Percentiles rank a stretch among this genome's conserved stretches.
These are phyloP conservation scores for Stomatorhinus walkeri DNA, from an alignment of 2,797 vertebrate species.

Conservation along the genomic window DNA sequence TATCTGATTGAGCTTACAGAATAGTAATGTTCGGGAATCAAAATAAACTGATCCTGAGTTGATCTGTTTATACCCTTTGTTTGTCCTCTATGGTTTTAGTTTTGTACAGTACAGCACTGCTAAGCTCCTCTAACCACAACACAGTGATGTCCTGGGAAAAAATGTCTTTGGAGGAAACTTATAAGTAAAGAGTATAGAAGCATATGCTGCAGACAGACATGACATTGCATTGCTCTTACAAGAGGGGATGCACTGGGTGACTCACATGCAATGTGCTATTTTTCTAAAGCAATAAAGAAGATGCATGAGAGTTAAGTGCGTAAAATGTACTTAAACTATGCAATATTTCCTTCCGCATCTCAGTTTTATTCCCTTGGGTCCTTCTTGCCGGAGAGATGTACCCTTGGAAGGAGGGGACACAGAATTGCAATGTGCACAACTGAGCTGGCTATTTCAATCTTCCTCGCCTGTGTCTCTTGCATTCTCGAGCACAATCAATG, in stretches of 20 bases:
- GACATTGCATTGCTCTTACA: neutral
- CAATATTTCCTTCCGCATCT: neutral
- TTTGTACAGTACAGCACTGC: neutral
- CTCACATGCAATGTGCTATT: neutral
- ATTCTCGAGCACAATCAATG: constrained; percentile 35
- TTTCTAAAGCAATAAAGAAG: neutral
- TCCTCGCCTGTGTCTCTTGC: neutral
- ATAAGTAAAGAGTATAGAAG: neutral
- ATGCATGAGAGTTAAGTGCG: neutral
- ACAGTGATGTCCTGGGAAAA: neutral
- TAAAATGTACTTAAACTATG: neutral
- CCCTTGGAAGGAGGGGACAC: constrained; percentile 1
- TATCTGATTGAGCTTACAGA: neutral
- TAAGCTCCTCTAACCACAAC: neutral
- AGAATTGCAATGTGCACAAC: constrained; percentile 7
- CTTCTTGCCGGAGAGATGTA: constrained; percentile 2
- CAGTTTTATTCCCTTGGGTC: neutral
- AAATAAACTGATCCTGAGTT: neutral
- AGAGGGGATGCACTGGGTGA: neutral
- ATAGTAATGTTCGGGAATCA: neutral
- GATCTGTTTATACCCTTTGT: neutral
- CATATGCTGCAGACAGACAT: neutral
- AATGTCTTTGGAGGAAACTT: neutral
- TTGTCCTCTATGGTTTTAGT: neutral
- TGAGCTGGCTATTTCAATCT: constrained; percentile 10